Evolutionary conservation across 2,888 invertebrate species (phyloP).

Genomic region (Teinopalpus imperialis): DNA sequence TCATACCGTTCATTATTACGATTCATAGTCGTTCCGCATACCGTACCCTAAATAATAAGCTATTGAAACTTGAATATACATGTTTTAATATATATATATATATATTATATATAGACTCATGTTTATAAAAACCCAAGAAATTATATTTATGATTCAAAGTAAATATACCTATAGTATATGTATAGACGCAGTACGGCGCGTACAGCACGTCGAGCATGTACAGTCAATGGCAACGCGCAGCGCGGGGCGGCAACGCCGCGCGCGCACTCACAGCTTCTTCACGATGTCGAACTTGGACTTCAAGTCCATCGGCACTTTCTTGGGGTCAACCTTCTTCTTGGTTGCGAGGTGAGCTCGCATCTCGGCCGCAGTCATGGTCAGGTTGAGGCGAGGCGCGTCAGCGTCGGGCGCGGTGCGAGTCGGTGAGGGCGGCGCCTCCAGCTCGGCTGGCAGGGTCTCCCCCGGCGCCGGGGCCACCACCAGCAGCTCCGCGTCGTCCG

Average conservation of each 20-base stretch:
- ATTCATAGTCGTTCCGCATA: too few relatives aligned
- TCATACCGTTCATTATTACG: too few relatives aligned
- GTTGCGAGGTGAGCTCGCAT: constrained; percentile 92
- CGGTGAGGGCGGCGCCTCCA: constrained; percentile 45
- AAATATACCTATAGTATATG: too few relatives aligned
- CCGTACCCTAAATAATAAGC: too few relatives aligned
- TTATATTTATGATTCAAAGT: too few relatives aligned
- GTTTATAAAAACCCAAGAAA: too few relatives aligned
- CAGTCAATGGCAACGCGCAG: constrained; percentile 36
- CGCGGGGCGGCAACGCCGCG: constrained; percentile 36
- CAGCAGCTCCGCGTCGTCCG: constrained; percentile 93
- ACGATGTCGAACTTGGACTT: constrained; percentile 97
- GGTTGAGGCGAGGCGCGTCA: constrained; percentile 83
- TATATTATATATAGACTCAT: too few relatives aligned
- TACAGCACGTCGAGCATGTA: too few relatives aligned
- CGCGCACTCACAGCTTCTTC: constrained; percentile 88
- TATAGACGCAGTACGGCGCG: constrained; percentile 38
- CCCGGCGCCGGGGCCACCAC: constrained; percentile 91
- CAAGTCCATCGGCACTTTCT: constrained; percentile 94
- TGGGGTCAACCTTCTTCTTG: constrained; percentile 94
- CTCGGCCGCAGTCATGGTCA: constrained; percentile 96
- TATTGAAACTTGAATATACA: too few relatives aligned
- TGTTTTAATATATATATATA: too few relatives aligned
- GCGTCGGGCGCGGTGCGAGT: constrained; percentile 34
- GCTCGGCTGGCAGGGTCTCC: constrained; percentile 83